These are phyloP conservation scores for Magallana ariakensis DNA, from an alignment of 1,140 invertebrate genomes.

Conservation along the genomic window DNA sequence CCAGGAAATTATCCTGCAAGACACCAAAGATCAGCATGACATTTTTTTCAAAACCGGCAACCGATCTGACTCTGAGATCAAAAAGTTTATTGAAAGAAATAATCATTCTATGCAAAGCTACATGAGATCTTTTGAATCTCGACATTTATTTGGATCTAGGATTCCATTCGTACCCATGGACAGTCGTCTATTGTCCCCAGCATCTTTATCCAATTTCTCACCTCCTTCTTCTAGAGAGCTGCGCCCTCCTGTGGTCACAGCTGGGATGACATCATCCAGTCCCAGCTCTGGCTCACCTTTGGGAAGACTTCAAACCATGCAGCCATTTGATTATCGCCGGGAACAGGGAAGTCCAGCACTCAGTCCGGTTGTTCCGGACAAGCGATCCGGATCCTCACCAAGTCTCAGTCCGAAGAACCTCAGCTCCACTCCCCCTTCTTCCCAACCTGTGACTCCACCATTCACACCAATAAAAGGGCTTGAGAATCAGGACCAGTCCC, in stretches of 20 bases:
- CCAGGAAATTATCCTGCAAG: slow-evolving; percentile 88
- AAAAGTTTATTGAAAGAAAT: slow-evolving; percentile 82
- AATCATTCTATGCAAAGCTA: slow-evolving; percentile 76
- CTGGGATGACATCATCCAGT: slow-evolving; percentile 71
- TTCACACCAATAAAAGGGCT: slow-evolving; percentile 52
- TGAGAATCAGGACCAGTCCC: slow-evolving; percentile 52
- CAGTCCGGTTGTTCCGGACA: slow-evolving; percentile 65
- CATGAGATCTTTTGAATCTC: slow-evolving; percentile 73
- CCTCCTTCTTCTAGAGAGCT: slow-evolving; percentile 64
- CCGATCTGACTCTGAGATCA: slow-evolving; percentile 82
- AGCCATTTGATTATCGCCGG: slow-evolving; percentile 95
- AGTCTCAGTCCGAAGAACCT: slow-evolving; percentile 75
- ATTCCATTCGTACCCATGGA: slow-evolving; percentile 69
- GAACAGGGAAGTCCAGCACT: slow-evolving; percentile 81
- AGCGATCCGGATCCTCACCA: slow-evolving; percentile 65
- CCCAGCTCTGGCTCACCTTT: slow-evolving; percentile 85
- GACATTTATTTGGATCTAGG: slow-evolving; percentile 71
- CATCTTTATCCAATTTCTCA: slow-evolving; percentile 66
- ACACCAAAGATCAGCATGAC: slow-evolving; percentile 78
- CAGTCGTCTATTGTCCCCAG: slow-evolving; percentile 67
- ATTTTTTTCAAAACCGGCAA: slow-evolving; percentile 74
- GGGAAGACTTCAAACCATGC: slow-evolving; percentile 94
- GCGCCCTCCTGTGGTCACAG: slow-evolving; percentile 69
- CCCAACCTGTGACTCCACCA: slow-evolving; percentile 62
- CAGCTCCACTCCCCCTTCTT: slow-evolving; percentile 70